phyloP scores from a whole-genome alignment of 2,888 invertebrate species.

The Trachelus iudaicus region DNA sequence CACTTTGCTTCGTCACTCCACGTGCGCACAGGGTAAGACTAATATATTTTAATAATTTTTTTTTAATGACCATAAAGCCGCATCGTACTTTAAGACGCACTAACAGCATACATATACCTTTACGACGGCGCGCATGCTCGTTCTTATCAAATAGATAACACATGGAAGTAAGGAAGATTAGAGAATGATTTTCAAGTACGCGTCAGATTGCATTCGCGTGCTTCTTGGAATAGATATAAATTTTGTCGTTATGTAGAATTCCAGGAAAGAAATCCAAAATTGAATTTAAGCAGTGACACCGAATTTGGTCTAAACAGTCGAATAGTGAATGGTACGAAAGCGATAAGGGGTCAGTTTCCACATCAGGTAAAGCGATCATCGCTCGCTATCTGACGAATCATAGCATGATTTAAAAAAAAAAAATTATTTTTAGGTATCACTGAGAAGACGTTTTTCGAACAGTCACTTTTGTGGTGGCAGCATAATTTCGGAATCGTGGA shows the following conservation, averaged over 20 bases:
- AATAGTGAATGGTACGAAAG: constrained; percentile 46
- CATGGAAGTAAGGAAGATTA: neutral
- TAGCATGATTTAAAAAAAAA: neutral
- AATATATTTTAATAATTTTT: neutral
- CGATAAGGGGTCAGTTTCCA: constrained; percentile 39
- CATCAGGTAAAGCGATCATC: constrained; percentile 35
- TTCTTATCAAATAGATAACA: neutral
- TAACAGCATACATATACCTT: neutral
- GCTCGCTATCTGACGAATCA: neutral
- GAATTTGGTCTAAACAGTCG: constrained; percentile 22
- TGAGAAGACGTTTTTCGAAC: constrained; percentile 34
- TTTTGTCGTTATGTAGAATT: neutral
- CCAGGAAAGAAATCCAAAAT: neutral
- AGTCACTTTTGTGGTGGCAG: constrained; percentile 54
- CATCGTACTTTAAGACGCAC: neutral
- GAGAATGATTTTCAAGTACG: neutral
- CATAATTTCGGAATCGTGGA: constrained; percentile 34
- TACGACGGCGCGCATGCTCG: neutral
- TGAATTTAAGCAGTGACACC: neutral
- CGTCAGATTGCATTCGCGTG: neutral
- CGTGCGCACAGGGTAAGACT: neutral
- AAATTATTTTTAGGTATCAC: constrained; percentile 41
- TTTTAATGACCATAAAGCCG: neutral
- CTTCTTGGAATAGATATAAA: neutral
- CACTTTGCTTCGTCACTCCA: neutral